phyloP scores from a whole-genome alignment of 2,113 vertebrate species.

The Hippotragus niger region DNA sequence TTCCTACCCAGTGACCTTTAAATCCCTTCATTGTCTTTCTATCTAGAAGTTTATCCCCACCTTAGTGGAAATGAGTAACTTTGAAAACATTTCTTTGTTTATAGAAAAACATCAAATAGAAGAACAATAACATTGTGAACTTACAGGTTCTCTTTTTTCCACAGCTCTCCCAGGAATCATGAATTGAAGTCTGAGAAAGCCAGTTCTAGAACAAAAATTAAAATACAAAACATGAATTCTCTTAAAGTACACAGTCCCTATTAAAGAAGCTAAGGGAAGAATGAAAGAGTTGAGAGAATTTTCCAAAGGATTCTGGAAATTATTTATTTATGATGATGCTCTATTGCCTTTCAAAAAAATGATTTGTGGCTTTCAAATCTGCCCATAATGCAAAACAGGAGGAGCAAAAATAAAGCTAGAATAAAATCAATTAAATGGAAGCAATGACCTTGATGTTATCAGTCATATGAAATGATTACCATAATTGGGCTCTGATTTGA shows the following conservation, averaged over 20 bases:
- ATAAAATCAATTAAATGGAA: not conserved
- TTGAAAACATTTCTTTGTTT: not conserved
- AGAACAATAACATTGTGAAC: not conserved
- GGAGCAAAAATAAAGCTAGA: not conserved
- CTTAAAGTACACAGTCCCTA: not conserved
- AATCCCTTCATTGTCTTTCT: not conserved
- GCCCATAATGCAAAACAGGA: not conserved
- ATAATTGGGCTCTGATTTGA: not conserved
- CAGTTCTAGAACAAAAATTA: not conserved
- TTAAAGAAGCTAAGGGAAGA: not conserved
- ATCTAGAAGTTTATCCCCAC: not conserved
- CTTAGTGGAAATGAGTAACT: not conserved
- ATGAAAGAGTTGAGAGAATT: not conserved
- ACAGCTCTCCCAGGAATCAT: not conserved
- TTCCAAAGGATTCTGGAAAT: not conserved
- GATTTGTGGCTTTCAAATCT: not conserved
- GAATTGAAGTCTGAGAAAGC: not conserved
- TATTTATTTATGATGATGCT: not conserved
- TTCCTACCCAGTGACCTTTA: not conserved
- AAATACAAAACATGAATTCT: not conserved
- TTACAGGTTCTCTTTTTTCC: not conserved
- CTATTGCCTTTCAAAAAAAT: not conserved
- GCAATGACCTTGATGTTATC: not conserved
- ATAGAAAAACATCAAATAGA: not conserved
- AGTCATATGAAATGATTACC: not conserved